phyloP scores from a whole-genome alignment of 2,113 vertebrate species.

The Cebus imitator region DNA sequence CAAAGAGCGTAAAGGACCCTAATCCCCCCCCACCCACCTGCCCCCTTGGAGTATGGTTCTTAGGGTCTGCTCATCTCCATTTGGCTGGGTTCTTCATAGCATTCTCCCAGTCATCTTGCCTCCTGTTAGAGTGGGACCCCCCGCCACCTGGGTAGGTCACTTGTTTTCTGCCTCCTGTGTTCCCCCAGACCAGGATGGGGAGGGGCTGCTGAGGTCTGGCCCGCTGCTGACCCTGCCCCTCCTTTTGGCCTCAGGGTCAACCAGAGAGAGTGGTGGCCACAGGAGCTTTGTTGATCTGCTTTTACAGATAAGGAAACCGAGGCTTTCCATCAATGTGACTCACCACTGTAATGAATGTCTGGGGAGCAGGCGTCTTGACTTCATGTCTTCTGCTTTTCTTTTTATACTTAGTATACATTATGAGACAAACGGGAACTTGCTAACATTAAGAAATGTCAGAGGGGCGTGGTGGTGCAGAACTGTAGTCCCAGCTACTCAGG shows the following conservation, averaged over 20 bases:
- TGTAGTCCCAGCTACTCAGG: background rate
- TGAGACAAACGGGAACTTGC: background rate
- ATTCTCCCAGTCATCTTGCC: background rate
- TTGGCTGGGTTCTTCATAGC: background rate
- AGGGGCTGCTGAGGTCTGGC: background rate
- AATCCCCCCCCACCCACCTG: fast-evolving
- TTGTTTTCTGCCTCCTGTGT: background rate
- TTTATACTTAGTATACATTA: background rate
- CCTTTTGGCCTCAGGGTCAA: background rate
- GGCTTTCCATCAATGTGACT: background rate
- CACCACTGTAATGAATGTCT: background rate
- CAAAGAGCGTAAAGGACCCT: background rate
- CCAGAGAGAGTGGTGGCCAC: background rate
- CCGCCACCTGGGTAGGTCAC: no score
- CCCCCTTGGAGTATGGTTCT: background rate
- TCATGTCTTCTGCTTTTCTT: background rate
- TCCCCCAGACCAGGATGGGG: background rate
- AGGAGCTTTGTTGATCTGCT: background rate
- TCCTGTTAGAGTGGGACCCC: background rate
- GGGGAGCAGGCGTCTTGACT: background rate
- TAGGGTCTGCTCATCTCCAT: background rate
- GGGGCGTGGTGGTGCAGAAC: no score
- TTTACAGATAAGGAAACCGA: background rate
- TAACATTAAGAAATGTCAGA: background rate
- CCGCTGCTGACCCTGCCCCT: no score